Evolutionary conservation across 2,113 vertebrate genomes (phyloP).

Genomic region (Corythornis vintsioides): DNA sequence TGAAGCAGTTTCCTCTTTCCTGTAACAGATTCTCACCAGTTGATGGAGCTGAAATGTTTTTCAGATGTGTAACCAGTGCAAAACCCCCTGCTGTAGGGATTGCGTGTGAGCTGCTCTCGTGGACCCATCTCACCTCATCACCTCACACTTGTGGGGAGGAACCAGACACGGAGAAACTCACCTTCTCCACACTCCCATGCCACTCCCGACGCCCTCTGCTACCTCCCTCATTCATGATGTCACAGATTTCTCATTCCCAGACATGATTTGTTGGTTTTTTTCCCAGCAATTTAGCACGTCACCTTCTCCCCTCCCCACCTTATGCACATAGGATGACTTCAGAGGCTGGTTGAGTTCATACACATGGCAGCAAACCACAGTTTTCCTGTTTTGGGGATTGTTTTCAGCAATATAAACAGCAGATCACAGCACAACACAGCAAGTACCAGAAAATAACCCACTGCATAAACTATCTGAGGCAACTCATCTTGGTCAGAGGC

Average conservation of each 20-base stretch:
- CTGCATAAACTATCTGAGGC: background rate
- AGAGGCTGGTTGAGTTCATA: background rate
- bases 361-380: background rate
- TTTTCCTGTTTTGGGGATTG: background rate
- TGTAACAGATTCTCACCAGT: background rate
- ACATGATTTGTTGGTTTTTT: background rate
- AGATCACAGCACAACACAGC: background rate
- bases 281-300: background rate
- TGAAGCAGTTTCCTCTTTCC: background rate
- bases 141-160: background rate
- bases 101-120: fast-evolving
- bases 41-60: background rate
- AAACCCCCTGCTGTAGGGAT: background rate
- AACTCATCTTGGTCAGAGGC: background rate
- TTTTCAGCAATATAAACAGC: background rate
- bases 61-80: background rate
- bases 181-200: background rate
- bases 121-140: background rate
- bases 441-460: background rate
- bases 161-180: background rate
- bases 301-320: background rate
- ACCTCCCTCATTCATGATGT: fast-evolving
- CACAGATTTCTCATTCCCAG: background rate
- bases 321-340: background rate
- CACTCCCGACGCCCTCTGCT: background rate